Evolutionary conservation across 2,797 vertebrate species (phyloP).

Genomic region (Xyrichtys novacula): DNA sequence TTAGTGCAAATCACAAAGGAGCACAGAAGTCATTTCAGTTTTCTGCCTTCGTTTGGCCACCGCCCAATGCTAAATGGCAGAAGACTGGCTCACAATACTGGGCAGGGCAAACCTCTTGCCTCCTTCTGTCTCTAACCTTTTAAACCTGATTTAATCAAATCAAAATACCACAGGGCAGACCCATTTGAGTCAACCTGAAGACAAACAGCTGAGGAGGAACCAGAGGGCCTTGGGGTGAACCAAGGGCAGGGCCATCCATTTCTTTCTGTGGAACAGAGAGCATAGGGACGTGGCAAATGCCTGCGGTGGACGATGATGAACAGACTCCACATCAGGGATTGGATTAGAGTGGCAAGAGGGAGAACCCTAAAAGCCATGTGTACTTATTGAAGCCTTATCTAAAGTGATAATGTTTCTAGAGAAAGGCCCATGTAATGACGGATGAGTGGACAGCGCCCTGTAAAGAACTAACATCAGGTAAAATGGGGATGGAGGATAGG

Average conservation of each 20-base stretch:
- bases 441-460: conserved; percentile 72
- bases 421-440: conserved; percentile 76
- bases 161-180: conserved; percentile 68
- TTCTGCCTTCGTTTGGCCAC: conserved; percentile 77
- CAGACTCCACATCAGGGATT: conserved; percentile 82
- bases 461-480: conserved; percentile 60
- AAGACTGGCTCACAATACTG: conserved; percentile 43
- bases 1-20: conserved; percentile 83
- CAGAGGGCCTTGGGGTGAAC: conserved; percentile 66
- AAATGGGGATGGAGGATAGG: conserved; percentile 63
- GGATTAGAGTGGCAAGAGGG: conserved; percentile 83
- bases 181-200: conserved; percentile 70
- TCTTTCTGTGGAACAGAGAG: conserved; percentile 67
- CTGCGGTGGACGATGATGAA: conserved; percentile 79
- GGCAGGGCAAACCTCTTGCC: conserved; percentile 43
- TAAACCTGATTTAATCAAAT: conserved; percentile 78
- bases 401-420: conserved; percentile 84
- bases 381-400: conserved; percentile 85
- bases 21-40: conserved; percentile 74
- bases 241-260: conserved; percentile 78
- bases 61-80: conserved; percentile 77
- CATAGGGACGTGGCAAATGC: conserved; percentile 67
- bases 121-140: conserved; percentile 70
- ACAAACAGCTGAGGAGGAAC: conserved; percentile 70
- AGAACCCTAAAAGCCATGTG: conserved; percentile 81